A percentile compares a stretch with the other conserved stretches of the same genome.
Evolutionary conservation across 2,113 vertebrate genomes (phyloP).

Genomic region (Phodopus roborovskii): DNA sequence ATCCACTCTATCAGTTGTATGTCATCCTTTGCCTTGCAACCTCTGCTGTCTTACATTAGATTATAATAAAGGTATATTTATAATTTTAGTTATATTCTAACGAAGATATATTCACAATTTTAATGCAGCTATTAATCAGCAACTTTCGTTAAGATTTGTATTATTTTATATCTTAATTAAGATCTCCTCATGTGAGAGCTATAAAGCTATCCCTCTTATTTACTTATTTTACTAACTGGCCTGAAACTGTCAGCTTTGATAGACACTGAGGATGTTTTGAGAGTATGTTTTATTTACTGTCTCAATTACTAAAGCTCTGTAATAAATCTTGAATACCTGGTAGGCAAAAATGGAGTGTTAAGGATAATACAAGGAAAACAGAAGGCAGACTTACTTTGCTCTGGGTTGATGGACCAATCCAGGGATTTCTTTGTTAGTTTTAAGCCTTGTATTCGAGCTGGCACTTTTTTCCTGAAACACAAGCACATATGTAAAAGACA

Average conservation of each 20-base stretch:
- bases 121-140: not conserved
- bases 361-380: not conserved
- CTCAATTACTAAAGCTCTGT: not conserved
- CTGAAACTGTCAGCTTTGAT: not conserved
- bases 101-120: slow-evolving; percentile 18
- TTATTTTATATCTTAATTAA: not conserved
- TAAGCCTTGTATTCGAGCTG: slow-evolving; percentile 88
- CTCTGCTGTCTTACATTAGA: not conserved
- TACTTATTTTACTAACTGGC: not conserved
- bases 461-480: slow-evolving; percentile 91
- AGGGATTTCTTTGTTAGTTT: slow-evolving; percentile 89
- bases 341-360: slow-evolving; percentile 16
- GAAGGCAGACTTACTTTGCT: slow-evolving; percentile 88
- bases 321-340: not conserved
- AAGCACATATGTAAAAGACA: slow-evolving; percentile 72
- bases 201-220: not conserved
- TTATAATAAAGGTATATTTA: not conserved
- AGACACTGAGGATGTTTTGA: not conserved
- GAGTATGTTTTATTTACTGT: not conserved
- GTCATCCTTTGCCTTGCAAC: not conserved
- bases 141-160: not conserved
- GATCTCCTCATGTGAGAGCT: not conserved
- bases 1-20: not conserved
- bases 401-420: slow-evolving; percentile 90
- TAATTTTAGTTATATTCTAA: slow-evolving; percentile 12